These are phyloP conservation scores for Ophion slaviceki DNA, from an alignment of 2,888 invertebrate genomes.

Conservation along the genomic window DNA sequence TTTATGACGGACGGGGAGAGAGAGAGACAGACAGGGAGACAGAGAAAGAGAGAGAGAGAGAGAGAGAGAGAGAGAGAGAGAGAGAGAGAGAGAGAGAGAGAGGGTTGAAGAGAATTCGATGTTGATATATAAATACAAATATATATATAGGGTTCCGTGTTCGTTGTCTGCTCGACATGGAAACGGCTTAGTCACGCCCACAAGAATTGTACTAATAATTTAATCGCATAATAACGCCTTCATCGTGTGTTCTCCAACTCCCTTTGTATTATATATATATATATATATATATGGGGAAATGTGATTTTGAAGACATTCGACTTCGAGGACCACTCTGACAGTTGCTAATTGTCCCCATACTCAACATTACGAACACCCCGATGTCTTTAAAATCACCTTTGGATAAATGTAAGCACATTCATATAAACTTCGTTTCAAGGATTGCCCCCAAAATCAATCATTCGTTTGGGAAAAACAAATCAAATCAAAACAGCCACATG, in stretches of 20 bases:
- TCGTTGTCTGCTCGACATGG: constrained; percentile 37
- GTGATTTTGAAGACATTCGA: too few species aligned
- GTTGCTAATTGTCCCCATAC: neutral
- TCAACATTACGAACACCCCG: neutral
- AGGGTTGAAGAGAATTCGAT: neutral
- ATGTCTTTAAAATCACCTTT: neutral
- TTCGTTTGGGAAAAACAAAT: neutral
- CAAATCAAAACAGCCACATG: neutral
- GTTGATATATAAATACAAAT: too few species aligned
- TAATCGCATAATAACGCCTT: constrained; percentile 73
- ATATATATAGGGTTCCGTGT: neutral
- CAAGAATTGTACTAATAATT: constrained; percentile 69
- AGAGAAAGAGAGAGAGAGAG: neutral
- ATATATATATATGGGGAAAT: neutral
- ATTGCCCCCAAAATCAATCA: neutral
- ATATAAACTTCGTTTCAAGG: neutral
- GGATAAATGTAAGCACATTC: neutral
- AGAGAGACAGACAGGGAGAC: too few species aligned
- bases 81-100: neutral
- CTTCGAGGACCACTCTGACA: neutral
- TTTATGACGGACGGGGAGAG: neutral
- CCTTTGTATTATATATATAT: constrained; percentile 3
- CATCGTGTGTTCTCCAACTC: constrained; percentile 42
- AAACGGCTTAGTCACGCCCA: constrained; percentile 59
- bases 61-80: neutral